These are phyloP conservation scores for Popillia japonica DNA, from an alignment of 1,140 invertebrate species.

Conservation along the genomic window DNA sequence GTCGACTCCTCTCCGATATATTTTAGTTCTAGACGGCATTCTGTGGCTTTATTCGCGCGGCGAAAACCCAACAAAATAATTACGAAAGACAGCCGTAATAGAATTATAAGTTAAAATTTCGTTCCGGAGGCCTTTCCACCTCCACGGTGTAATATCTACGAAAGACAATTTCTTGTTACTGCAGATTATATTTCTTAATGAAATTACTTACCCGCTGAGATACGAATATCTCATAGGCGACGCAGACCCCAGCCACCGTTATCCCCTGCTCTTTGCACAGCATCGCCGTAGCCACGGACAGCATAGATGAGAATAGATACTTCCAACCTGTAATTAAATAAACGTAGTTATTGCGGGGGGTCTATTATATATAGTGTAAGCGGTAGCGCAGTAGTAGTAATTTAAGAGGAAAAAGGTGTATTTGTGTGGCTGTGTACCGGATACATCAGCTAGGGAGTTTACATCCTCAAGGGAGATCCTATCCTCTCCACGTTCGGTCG, in stretches of 20 bases:
- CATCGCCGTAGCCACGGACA: conserved; percentile 83
- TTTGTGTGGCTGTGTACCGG: too few relatives aligned
- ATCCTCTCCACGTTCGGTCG: too few relatives aligned
- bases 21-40: not conserved
- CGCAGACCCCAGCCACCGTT: conserved; percentile 91
- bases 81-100: conserved; percentile 16
- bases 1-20: too few relatives aligned
- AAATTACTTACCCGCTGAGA: conserved; percentile 79
- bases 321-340: conserved; percentile 73
- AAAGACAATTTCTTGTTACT: conserved; percentile 30
- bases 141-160: not conserved
- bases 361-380: not conserved
- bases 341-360: conserved; percentile 9
- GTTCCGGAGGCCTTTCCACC: not conserved
- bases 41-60: not conserved
- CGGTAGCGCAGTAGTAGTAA: too few relatives aligned
- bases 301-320: conserved; percentile 74
- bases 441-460: too few relatives aligned
- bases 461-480: too few relatives aligned
- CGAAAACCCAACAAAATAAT: conserved; percentile 4
- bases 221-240: conserved; percentile 92
- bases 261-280: conserved; percentile 98
- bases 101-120: conserved; percentile 32
- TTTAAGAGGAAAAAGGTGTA: too few relatives aligned
- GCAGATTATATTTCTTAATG: conserved; percentile 31